These are phyloP conservation scores for Pampusana beccarii DNA, from an alignment of 2,113 vertebrate genomes.

Conservation along the genomic window DNA sequence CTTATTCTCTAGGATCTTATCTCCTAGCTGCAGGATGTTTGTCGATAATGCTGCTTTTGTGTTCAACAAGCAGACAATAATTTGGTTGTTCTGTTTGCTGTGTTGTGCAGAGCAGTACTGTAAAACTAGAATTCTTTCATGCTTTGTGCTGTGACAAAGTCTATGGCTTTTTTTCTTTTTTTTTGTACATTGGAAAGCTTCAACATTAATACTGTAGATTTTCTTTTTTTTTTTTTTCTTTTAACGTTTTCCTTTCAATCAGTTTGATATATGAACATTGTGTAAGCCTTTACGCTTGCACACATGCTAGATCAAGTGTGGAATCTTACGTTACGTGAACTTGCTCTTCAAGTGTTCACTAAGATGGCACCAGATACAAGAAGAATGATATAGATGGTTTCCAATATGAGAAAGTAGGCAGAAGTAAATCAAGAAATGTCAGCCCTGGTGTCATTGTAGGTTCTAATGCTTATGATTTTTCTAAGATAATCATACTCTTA, in stretches of 20 bases:
- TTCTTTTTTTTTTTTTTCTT: not conserved
- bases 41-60: constrained; percentile 77
- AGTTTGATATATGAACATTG: not conserved
- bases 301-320: not conserved
- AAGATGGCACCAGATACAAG: not conserved
- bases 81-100: constrained; percentile 72
- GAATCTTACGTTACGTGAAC: not conserved
- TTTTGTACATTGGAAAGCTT: constrained; percentile 51
- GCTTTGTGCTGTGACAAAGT: constrained; percentile 68
- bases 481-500: not conserved
- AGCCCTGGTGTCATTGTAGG: not conserved
- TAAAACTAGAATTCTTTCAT: constrained; percentile 68
- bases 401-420: not conserved
- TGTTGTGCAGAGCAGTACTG: constrained; percentile 66
- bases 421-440: not conserved
- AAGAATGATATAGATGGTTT: not conserved
- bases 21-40: constrained; percentile 80
- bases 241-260: not conserved
- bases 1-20: constrained; percentile 80
- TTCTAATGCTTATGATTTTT: not conserved
- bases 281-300: not conserved
- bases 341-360: not conserved
- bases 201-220: constrained; percentile 34
- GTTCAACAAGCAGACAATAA: constrained; percentile 79
- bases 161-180: constrained; percentile 71